Evolutionary conservation across 2,113 vertebrate genomes (phyloP).

Genomic region (Tyto alba): DNA sequence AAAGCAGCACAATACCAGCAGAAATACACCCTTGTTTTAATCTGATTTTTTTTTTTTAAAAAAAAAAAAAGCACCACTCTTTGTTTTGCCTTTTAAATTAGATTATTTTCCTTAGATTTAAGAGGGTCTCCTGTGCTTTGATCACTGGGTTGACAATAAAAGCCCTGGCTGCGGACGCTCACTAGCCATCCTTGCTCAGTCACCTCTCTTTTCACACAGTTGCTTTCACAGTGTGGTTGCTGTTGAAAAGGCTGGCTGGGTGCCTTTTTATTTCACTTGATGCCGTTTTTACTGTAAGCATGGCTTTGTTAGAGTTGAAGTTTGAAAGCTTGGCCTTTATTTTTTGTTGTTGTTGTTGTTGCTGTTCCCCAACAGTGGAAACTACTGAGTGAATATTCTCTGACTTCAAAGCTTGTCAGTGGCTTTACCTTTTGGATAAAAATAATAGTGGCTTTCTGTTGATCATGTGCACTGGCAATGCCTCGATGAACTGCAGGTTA

Average conservation of each 20-base stretch:
- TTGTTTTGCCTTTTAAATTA: slow-evolving; percentile 67
- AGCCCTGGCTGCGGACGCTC: slow-evolving; percentile 32
- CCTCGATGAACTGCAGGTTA: slow-evolving; percentile 48
- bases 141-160: slow-evolving; percentile 64
- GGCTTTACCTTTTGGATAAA: slow-evolving; percentile 21
- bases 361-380: slow-evolving; percentile 26
- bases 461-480: background rate
- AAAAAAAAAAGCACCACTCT: slow-evolving; percentile 29
- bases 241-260: slow-evolving; percentile 53
- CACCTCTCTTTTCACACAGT: slow-evolving; percentile 41
- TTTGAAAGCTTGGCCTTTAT: slow-evolving; percentile 47
- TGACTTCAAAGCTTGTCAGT: slow-evolving; percentile 29
- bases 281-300: slow-evolving; percentile 43
- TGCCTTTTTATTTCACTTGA: slow-evolving; percentile 23
- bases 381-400: background rate
- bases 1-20: slow-evolving; percentile 36
- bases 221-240: slow-evolving; percentile 37
- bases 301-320: slow-evolving; percentile 38
- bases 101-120: slow-evolving; percentile 67
- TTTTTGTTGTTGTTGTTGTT: slow-evolving; percentile 51
- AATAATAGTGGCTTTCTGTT: slow-evolving; percentile 26
- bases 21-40: slow-evolving; percentile 60
- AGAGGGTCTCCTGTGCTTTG: slow-evolving; percentile 66
- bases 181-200: background rate
- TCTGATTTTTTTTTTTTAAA: background rate